Conservation (phyloP, 30 jellyfish, hydroid and myxozoan species). For the Turritopsis dohrnii region DNA sequence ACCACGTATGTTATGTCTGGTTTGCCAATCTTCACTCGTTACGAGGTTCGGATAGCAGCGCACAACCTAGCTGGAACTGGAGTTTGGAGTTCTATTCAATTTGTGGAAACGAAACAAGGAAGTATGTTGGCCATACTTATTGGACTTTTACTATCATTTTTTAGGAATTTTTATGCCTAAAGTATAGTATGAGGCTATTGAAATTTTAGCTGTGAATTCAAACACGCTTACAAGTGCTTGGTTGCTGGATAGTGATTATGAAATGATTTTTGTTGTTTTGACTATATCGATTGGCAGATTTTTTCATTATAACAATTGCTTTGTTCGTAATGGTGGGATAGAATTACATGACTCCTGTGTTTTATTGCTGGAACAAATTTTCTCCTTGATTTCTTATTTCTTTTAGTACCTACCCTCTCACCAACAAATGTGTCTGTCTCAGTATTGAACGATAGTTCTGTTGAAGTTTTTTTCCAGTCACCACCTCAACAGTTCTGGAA, state of each 20-base stretch:
- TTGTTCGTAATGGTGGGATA: too few species aligned
- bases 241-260: too few species aligned
- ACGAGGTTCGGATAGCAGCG: constrained; percentile 79
- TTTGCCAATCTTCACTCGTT: constrained; percentile 57
- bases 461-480: constrained; percentile 47
- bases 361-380: neutral
- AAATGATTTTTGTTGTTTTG: neutral
- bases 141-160: too few species aligned
- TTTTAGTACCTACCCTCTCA: constrained; percentile 53
- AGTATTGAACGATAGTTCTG: constrained; percentile 69
- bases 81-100: constrained; percentile 19
- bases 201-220: too few species aligned
- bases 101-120: constrained; percentile 76
- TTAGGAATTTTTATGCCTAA: too few species aligned
- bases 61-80: constrained; percentile 79
- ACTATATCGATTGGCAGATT: too few species aligned
- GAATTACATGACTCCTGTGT: too few species aligned
- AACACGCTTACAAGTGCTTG: too few species aligned
- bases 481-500: constrained; percentile 83
- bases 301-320: too few species aligned
- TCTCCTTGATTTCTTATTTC: neutral
- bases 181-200: too few species aligned
- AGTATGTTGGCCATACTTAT: constrained; percentile 37
- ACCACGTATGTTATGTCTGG: constrained; percentile 44
- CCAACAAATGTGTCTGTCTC: constrained; percentile 71